These are phyloP conservation scores for Urocyon cinereoargenteus DNA, from an alignment of 2,797 vertebrate species.

Conservation along the genomic window DNA sequence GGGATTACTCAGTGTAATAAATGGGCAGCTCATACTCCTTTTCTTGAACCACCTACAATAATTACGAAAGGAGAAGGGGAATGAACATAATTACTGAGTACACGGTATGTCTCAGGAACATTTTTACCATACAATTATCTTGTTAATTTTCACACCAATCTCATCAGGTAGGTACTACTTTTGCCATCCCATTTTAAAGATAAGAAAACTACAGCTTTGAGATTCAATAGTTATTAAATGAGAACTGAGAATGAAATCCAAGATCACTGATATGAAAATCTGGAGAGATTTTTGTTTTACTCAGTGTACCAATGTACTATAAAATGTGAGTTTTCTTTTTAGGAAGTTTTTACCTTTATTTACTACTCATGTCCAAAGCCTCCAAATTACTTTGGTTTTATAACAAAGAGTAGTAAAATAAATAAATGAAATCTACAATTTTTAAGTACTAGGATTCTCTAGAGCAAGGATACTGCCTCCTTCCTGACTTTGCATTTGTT, in stretches of 20 bases:
- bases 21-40: not conserved
- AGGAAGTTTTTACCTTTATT: conserved; percentile 20
- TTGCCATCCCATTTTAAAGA: conserved; percentile 30
- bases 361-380: not conserved
- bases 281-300: conserved; percentile 52
- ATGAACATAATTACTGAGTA: not conserved
- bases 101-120: not conserved
- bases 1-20: not conserved
- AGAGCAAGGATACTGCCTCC: conserved; percentile 1
- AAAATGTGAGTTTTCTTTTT: conserved; percentile 45
- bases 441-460: conserved; percentile 18
- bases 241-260: not conserved
- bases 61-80: conserved; percentile 13
- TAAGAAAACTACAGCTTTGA: not conserved
- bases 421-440: not conserved
- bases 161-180: conserved; percentile 36
- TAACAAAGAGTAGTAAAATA: not conserved
- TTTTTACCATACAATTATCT: not conserved
- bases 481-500: conserved; percentile 31
- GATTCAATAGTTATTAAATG: not conserved
- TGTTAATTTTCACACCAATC: not conserved
- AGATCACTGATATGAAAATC: not conserved
- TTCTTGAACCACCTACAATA: conserved; percentile 23
- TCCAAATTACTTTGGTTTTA: not conserved
- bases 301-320: not conserved